phyloP scores from a whole-genome alignment of 1,140 invertebrate genomes.

The Drosophila sp. region DNA sequence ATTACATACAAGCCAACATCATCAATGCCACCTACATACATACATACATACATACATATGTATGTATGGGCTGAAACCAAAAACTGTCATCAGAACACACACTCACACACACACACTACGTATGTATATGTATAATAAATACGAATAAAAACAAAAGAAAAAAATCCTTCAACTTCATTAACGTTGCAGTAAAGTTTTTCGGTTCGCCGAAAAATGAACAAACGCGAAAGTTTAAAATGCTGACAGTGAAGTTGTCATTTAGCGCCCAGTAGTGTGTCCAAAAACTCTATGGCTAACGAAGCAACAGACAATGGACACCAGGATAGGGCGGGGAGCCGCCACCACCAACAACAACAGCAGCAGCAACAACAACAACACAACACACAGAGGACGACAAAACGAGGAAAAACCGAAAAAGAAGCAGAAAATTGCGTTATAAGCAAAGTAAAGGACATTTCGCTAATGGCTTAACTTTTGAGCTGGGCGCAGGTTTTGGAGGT shows the following conservation, averaged over 20 bases:
- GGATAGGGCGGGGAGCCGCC: background rate
- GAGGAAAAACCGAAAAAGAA: conserved; percentile 42
- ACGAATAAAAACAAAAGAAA: conserved; percentile 31
- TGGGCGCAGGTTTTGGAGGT: conserved; percentile 29
- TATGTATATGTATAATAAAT: conserved; percentile 15
- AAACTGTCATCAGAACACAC: conserved; percentile 1
- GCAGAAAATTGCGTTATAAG: conserved; percentile 78
- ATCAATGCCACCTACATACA: conserved; percentile 6
- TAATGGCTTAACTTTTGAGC: conserved; percentile 79
- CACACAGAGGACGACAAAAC: background rate
- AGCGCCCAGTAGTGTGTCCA: conserved; percentile 56
- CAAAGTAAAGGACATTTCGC: conserved; percentile 80
- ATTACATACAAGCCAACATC: conserved; percentile 48
- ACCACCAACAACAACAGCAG: background rate
- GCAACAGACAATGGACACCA: conserved; percentile 69
- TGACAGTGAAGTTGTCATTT: conserved; percentile 78
- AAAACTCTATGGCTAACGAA: conserved; percentile 59
- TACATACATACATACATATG: background rate
- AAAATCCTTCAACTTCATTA: conserved; percentile 76
- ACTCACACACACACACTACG: background rate
- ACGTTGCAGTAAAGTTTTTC: conserved; percentile 62
- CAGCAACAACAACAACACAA: conserved; percentile 13
- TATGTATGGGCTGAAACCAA: conserved; percentile 10
- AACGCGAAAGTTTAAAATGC: conserved; percentile 68
- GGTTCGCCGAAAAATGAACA: conserved; percentile 50